Evolutionary conservation across 2,113 vertebrate genomes (phyloP).

Genomic region (Mustela lutreola): DNA sequence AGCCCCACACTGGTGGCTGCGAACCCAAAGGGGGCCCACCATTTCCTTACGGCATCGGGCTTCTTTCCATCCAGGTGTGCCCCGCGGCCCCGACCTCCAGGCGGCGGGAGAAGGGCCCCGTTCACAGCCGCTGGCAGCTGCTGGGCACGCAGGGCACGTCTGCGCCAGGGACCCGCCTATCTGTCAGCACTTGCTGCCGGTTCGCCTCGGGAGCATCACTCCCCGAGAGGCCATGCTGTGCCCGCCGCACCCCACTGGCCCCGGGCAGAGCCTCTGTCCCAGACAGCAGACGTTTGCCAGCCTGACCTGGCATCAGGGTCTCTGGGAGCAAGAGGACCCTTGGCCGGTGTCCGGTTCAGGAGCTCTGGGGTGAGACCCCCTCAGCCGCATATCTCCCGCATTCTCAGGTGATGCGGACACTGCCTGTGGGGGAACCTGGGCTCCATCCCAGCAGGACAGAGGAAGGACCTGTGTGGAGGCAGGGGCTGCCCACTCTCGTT

Average conservation of each 20-base stretch:
- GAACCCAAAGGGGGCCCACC: background rate
- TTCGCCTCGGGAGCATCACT: accelerated
- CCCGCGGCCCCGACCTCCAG: background rate
- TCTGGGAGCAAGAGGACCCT: background rate
- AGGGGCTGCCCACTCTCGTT: background rate
- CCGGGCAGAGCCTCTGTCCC: background rate
- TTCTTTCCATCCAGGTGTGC: background rate
- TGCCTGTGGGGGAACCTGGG: background rate
- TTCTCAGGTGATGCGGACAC: too few relatives aligned
- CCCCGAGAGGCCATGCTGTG: accelerated
- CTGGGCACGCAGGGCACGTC: background rate
- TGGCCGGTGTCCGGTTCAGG: accelerated
- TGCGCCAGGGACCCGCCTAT: accelerated
- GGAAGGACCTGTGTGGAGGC: background rate
- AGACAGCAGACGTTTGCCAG: too few relatives aligned
- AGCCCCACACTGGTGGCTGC: background rate
- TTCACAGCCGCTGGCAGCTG: accelerated
- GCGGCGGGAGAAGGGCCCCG: background rate
- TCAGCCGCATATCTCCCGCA: background rate
- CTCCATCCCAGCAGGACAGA: background rate
- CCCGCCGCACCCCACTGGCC: background rate
- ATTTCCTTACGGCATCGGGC: background rate
- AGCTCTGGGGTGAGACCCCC: background rate
- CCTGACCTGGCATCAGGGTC: background rate
- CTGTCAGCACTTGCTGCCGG: background rate